Evolutionary conservation across 2,797 vertebrate species (phyloP), one percentile per base, ranked within the genome.

Genomic region (Perodicticus potto): DNA sequence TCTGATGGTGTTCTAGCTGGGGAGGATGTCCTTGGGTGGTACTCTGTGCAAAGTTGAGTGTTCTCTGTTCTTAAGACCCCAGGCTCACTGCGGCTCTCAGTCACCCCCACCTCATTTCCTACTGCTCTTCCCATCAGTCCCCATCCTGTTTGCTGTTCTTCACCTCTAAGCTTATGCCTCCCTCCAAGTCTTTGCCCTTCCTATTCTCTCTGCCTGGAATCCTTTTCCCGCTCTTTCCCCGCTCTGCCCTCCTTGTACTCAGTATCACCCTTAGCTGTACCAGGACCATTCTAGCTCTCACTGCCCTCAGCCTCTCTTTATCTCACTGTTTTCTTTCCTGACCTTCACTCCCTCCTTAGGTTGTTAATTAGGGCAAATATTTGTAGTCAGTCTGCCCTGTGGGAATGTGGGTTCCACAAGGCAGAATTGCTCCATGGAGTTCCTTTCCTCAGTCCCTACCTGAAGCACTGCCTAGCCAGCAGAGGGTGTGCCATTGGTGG

Each of bases 161-260:
- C 25, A 11, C 0, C 25, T 92, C n/a, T 11, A 32, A 43, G 19
- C 53, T 78, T 13, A 2, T 23, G 16, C 63, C 74, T 88, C 16
- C 27, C 20, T 53, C 45, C 57, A 9, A 40, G 63, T 84, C 89
- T 93, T 37, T 91, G 77, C 88, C 69, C 82, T 94, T 89, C 57
- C 17, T 74, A 19, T 65, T 67, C 40, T 27, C 69, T 83, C 59
- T 69, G 25, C 72, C 61, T 43, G 13, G 87, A 93, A 32, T 76
- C 57, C 55, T 73, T 34, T 45, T 65, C 73, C 72, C 77, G 32
- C 59, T 11, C n/a, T n/a, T n/a, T n/a, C n/a, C 65, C 14, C 77
- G 27, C 59, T 11, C 70, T 40, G n/a, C 22, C 29, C 74, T 16
- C 65, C 73, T 72, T 57, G 32, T 55, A 12, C 55, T 34, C 63